Conservation (phyloP, 2,797 vertebrate species). For the Chelidonichthys spinosus region DNA sequence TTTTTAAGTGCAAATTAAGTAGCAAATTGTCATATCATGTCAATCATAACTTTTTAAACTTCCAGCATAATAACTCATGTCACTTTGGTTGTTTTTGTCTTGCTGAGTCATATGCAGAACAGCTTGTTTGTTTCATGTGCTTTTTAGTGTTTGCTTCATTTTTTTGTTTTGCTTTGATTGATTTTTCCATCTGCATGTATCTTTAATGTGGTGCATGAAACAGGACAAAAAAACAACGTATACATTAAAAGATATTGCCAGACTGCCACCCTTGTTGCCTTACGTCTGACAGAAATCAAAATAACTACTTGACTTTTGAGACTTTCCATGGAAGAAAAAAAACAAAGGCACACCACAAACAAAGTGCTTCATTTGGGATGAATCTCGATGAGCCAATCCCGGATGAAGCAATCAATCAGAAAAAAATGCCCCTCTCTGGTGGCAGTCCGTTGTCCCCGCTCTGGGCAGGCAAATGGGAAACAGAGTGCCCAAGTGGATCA, state of each 20-base stretch:
- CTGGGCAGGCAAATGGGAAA: conserved; percentile 42
- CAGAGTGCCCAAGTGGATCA: conserved; percentile 55
- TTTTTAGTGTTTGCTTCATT: neutral
- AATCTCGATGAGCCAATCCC: conserved; percentile 47
- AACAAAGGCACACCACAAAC: conserved; percentile 17
- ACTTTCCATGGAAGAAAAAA: conserved; percentile 5
- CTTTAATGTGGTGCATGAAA: neutral
- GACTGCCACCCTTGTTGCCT: neutral
- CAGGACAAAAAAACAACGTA: neutral
- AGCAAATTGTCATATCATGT: neutral
- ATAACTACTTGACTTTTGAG: neutral
- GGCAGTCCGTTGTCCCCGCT: conserved; percentile 29
- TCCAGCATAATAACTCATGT: neutral
- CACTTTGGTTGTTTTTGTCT: neutral
- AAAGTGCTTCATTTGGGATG: conserved; percentile 45
- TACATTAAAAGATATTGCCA: neutral
- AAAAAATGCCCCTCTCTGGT: conserved; percentile 48
- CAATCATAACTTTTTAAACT: neutral
- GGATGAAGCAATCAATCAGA: conserved; percentile 55
- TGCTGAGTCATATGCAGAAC: neutral
- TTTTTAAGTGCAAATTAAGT: neutral
- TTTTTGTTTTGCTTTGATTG: neutral
- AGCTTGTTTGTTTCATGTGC: neutral
- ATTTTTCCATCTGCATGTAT: neutral
- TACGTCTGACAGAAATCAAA: neutral